Base-by-base conservation (phyloP, 1,140 invertebrate genomes). In the Acromyrmex charruanus region DNA sequence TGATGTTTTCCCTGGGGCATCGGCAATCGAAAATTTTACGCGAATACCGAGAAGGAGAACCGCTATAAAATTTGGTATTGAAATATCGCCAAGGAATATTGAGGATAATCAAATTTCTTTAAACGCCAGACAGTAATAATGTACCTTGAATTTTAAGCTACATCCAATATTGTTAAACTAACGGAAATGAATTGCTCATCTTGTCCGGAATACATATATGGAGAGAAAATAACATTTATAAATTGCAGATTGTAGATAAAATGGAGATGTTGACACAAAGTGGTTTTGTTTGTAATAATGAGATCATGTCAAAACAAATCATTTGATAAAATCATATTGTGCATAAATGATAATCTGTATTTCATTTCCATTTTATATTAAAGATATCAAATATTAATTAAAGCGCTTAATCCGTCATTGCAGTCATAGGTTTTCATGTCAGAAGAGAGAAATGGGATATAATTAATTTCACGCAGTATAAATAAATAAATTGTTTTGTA, bases 1-100 rank as follows among this genome's bases (percentile, higher is more conserved):
- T 61, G 80, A 84, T 84, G 55, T 84, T 84, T 84, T 74, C 69
- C 69, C 80, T 74, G 14, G 69, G 71, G 55, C 66, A n/a, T 72
- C 25, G 68, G 39, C 14, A 84, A 84, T 84, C 80, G 68, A 63
- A 25, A 84, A 72, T 84, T 84, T 74, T 49, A 55, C 25, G 28
- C 25, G 69, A 84, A 74, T 61, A 74, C n/a, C 10, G 80, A 82
- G 18, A 12, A 59, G 28, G 69, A 74, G 39, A 74, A 49, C 55
- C 44, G 69, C 68, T 59, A 72, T 72, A 74, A 84, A 84, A 84
- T 84, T 84, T 84, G 39, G 39, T 84, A 84, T 84, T 84, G 80
- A 84, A 84, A 84, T 84, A 74, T 84, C 25, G 18, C 39, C 25
- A 55, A 74, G 25, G 69, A 84, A 84, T 82, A 82, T 61, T 61